phyloP scores from a whole-genome alignment of 2,113 vertebrate species.

The Neomonachus schauinslandi region DNA sequence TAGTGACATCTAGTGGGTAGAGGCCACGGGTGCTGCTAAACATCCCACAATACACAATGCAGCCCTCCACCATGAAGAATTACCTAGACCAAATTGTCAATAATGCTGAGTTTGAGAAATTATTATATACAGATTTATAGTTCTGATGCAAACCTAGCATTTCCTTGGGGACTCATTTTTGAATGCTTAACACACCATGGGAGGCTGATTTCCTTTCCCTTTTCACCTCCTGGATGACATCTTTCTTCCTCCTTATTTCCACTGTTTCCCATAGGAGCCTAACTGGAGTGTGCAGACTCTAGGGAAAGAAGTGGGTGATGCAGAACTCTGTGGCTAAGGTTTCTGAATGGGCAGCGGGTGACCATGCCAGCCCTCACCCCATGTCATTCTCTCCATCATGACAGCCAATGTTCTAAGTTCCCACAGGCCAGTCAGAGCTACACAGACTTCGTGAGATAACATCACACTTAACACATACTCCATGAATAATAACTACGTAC shows the following conservation, averaged over 20 bases:
- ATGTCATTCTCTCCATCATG: not conserved
- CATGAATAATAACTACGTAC: not conserved
- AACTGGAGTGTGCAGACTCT: fast-evolving
- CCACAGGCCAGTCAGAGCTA: not conserved
- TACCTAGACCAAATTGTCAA: not conserved
- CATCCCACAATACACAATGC: too few species aligned
- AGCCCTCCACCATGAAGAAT: not conserved
- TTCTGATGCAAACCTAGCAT: not conserved
- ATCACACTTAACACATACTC: not conserved
- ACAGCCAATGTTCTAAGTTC: not conserved
- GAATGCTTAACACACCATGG: not conserved
- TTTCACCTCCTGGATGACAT: not conserved
- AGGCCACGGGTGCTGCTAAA: not conserved
- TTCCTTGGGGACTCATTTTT: not conserved
- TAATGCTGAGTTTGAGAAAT: not conserved
- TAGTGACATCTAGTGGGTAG: not conserved
- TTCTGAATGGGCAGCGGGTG: not conserved
- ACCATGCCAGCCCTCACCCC: not conserved
- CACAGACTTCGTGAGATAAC: not conserved
- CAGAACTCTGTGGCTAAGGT: not conserved
- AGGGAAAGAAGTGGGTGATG: not conserved
- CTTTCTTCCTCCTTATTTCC: not conserved
- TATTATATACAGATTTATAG: not conserved
- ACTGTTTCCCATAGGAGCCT: not conserved
- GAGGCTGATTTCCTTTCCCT: not conserved